Conservation (phyloP, 1,140 invertebrate species). For the Drosophila chauvacae region DNA sequence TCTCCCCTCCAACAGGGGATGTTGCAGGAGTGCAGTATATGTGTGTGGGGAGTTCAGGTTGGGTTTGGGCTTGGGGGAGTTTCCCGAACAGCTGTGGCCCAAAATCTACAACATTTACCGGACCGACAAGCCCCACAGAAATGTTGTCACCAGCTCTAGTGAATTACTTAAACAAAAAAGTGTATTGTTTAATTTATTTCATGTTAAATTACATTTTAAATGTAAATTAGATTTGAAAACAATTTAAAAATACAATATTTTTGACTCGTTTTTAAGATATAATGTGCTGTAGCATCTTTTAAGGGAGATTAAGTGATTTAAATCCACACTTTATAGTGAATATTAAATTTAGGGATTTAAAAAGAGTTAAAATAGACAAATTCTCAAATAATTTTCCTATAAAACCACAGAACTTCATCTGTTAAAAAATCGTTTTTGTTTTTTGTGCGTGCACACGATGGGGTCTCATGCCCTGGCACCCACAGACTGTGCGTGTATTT, state of each 20-base stretch:
- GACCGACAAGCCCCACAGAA: slow-evolving; percentile 19
- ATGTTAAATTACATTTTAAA: too few species aligned
- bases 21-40: neutral
- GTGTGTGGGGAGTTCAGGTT: neutral
- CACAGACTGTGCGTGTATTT: neutral
- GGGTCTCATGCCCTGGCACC: neutral
- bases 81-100: slow-evolving; percentile 39
- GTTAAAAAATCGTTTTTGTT: neutral
- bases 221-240: neutral
- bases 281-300: too few species aligned
- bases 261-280: neutral
- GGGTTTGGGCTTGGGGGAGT: neutral
- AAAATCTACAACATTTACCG: slow-evolving; percentile 35
- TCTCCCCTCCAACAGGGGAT: too few species aligned
- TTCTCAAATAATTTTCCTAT: neutral
- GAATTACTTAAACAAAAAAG: neutral
- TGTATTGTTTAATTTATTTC: neutral
- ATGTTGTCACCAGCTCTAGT: slow-evolving; percentile 54
- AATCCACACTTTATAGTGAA: too few species aligned
- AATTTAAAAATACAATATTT: neutral
- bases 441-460: neutral
- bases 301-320: too few species aligned
- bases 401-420: neutral
- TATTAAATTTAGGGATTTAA: too few species aligned
- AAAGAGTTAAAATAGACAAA: neutral